A percentile compares a stretch with the other conserved stretches of the same genome.
These are phyloP conservation scores for Thaumetopoea pityocampa DNA, from an alignment of 1,140 invertebrate species.

Conservation along the genomic window DNA sequence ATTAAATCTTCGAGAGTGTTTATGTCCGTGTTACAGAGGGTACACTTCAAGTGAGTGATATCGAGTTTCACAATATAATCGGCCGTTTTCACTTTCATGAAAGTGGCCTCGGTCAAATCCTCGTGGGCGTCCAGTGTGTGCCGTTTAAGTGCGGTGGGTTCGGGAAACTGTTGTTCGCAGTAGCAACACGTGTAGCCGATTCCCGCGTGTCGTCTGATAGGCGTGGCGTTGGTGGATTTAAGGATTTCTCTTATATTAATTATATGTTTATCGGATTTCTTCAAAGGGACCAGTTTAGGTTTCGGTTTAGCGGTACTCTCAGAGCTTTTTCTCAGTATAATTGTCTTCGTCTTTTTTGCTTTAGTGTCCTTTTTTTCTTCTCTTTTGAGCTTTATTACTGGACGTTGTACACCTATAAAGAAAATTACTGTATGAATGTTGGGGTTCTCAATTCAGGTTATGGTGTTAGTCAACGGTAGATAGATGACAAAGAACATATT, in stretches of 20 bases:
- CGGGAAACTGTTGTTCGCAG: constrained; percentile 27
- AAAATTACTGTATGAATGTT: too few species aligned
- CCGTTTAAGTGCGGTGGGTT: constrained; percentile 33
- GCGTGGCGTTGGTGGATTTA: constrained; percentile 36
- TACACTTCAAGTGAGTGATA: constrained; percentile 35
- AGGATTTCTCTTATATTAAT: constrained; percentile 34
- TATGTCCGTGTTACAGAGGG: constrained; percentile 23
- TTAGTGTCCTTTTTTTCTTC: too few species aligned
- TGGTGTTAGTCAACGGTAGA: too few species aligned
- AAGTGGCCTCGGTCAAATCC: constrained; percentile 11
- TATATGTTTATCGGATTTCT: constrained; percentile 23
- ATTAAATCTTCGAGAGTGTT: constrained; percentile 26
- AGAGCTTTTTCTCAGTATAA: too few species aligned
- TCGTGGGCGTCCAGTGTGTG: constrained; percentile 29
- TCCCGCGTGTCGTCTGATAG: constrained; percentile 23
- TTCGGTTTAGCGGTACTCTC: too few species aligned
- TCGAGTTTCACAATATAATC: constrained; percentile 33
- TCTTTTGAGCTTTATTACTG: too few species aligned
- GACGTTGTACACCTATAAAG: too few species aligned
- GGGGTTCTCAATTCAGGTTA: too few species aligned
- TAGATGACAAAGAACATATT: too few species aligned
- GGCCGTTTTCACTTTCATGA: constrained; percentile 16
- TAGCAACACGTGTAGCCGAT: constrained; percentile 37
- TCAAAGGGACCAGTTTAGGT: not conserved
- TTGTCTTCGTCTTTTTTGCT: too few species aligned